These are phyloP conservation scores for Alviniconcha marisindica DNA, from an alignment of 1,140 invertebrate genomes.

Conservation along the genomic window DNA sequence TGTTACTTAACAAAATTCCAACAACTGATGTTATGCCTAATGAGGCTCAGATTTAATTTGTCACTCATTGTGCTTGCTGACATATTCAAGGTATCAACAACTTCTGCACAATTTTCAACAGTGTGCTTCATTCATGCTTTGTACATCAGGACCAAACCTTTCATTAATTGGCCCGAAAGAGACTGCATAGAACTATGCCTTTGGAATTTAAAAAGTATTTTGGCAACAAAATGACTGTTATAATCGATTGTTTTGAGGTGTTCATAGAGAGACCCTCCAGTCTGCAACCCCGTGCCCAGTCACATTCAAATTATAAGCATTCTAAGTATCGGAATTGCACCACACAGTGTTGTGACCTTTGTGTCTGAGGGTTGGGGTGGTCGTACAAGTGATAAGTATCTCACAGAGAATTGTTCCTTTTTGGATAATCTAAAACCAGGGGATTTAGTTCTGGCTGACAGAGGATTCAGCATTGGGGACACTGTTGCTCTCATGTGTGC, in stretches of 20 bases:
- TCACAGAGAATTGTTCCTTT: conserved; percentile 42
- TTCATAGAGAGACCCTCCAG: too few species aligned
- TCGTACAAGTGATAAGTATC: conserved; percentile 42
- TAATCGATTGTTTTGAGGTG: conserved; percentile 58
- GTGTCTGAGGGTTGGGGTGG: conserved; percentile 49
- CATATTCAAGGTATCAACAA: background rate
- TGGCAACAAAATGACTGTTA: conserved; percentile 44
- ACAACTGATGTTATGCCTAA: background rate
- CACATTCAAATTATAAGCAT: conserved; percentile 53
- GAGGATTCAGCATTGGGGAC: conserved; percentile 44
- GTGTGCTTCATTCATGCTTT: conserved; percentile 39
- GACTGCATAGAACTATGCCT: conserved; percentile 40
- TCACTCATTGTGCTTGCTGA: background rate
- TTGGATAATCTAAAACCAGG: conserved; percentile 34
- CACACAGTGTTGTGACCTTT: conserved; percentile 43
- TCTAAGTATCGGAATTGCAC: conserved; percentile 46
- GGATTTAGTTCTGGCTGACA: conserved; percentile 44
- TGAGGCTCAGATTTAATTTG: background rate
- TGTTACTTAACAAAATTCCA: conserved; percentile 7
- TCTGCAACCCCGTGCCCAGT: too few species aligned
- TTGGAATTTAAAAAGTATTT: conserved; percentile 45
- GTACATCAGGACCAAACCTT: conserved; percentile 37
- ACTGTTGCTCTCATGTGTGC: conserved; percentile 11
- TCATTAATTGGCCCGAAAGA: conserved; percentile 46
- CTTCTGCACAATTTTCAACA: conserved; percentile 17